Percentiles rank a stretch among this genome's conserved stretches.
These are phyloP conservation scores for Cebus imitator DNA, from an alignment of 2,113 vertebrate genomes.

Conservation along the genomic window DNA sequence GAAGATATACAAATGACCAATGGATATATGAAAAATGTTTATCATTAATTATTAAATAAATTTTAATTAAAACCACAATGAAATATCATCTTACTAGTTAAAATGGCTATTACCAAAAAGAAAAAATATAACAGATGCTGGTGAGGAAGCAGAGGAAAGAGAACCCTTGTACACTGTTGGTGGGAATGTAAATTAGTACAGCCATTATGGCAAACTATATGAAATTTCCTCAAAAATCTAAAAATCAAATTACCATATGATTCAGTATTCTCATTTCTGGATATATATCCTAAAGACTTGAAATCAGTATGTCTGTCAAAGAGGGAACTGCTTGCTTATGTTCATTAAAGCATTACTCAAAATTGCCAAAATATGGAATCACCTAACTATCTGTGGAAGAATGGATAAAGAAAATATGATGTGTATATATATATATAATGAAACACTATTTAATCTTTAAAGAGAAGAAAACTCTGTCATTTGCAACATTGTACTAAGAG, in stretches of 20 bases:
- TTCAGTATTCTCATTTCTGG: neutral
- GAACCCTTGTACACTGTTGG: neutral
- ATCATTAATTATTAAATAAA: neutral
- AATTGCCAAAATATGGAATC: too few relatives aligned
- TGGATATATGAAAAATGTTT: neutral
- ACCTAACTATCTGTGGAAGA: neutral
- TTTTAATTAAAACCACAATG: neutral
- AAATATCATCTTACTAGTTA: neutral
- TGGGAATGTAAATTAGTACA: neutral
- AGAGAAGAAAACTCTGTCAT: neutral
- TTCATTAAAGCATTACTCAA: too few relatives aligned
- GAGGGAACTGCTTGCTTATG: too few relatives aligned
- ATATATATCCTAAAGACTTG: neutral
- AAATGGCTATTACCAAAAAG: neutral
- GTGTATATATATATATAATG: neutral
- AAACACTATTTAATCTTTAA: neutral
- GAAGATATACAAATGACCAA: neutral
- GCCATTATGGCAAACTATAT: neutral
- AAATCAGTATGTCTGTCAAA: neutral
- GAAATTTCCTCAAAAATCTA: neutral
- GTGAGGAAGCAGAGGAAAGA: neutral
- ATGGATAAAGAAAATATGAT: neutral
- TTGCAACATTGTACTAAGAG: neutral
- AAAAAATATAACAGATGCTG: neutral
- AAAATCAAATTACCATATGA: neutral